Conservation (phyloP, 2,888 invertebrate species). For the Urechis unicinctus region DNA sequence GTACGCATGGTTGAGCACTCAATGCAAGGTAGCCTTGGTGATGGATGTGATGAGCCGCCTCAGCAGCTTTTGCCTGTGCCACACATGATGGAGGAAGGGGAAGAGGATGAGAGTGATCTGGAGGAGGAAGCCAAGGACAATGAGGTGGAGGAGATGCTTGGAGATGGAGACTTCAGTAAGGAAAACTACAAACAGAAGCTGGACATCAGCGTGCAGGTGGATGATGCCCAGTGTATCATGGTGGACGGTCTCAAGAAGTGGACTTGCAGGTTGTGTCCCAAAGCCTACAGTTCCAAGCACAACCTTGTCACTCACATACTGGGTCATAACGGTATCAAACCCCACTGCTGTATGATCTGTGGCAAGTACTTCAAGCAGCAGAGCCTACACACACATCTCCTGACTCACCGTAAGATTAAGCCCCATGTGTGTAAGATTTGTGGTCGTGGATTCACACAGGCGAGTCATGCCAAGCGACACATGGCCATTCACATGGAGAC, state of each 20-base stretch:
- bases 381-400: slow-evolving; percentile 48
- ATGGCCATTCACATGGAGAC: slow-evolving; percentile 40
- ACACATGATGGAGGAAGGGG: too few relatives aligned
- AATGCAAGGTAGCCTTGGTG: too few relatives aligned
- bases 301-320: slow-evolving; percentile 47
- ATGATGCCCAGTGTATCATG: slow-evolving; percentile 39
- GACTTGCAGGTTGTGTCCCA: slow-evolving; percentile 45
- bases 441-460: slow-evolving; percentile 45
- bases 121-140: too few relatives aligned
- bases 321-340: slow-evolving; percentile 46
- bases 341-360: slow-evolving; percentile 47
- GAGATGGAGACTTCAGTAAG: too few relatives aligned
- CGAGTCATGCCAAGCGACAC: slow-evolving; percentile 47
- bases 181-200: not conserved
- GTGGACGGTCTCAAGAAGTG: slow-evolving; percentile 43
- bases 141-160: too few relatives aligned
- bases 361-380: slow-evolving; percentile 48
- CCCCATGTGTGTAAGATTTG: slow-evolving; percentile 44
- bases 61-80: too few relatives aligned
- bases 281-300: slow-evolving; percentile 48
- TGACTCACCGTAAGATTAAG: slow-evolving; percentile 46
- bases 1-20: too few relatives aligned
- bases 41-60: too few relatives aligned
- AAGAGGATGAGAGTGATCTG: too few relatives aligned
- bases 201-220: slow-evolving; percentile 41